Evolutionary conservation across 2,797 vertebrate genomes (phyloP), one percentile per base, ranked within the genome.

Genomic region (Myripristis murdjan): DNA sequence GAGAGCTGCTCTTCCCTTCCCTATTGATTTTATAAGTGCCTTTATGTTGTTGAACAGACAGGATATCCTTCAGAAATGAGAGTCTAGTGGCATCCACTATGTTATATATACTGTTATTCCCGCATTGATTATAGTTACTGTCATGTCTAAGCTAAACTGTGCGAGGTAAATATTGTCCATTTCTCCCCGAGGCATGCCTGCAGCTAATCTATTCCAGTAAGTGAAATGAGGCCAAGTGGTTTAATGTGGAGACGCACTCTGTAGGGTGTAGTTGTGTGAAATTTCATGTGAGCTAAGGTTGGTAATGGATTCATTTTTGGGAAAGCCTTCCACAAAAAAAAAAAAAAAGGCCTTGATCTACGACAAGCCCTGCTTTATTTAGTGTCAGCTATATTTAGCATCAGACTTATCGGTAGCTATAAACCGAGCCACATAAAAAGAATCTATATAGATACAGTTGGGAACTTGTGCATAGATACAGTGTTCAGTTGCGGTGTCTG

Each of bases 21-120:
- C 53, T 87, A 92, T 88, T 79, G 86, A 90, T 88, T 88, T 86
- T 62, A 64, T 90, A 87, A 90, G 84, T 86, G 88, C 77, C 63
- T 83, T 64, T 85, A 73, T 75, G 62, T 64, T 70, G 81, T 70
- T 73, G 75, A 68, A 83, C 70, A 75, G 66, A 81, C 49, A 79
- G 78, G 73, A 86, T 77, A 85, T 85, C 65, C 82, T 71, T 82
- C 64, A 74, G 75, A 71, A 78, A 82, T 39, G 56, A 70, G 10
- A 64, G 58, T 54, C 73, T 47, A 7, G 74, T 73, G 68, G 53
- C 69, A 28, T 58, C 59, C 33, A 47, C 22, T 31, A 37, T 51
- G 48, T 78, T 79, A 77, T 60, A 76, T 65, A 49, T 70, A 49
- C 64, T 70, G 63, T 70, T 87, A 82, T 73, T 76, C 56, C 64